Evolutionary conservation across 2,888 invertebrate genomes (phyloP), one percentile per base, ranked within the genome.

Genomic region (Tenthredo amoena): DNA sequence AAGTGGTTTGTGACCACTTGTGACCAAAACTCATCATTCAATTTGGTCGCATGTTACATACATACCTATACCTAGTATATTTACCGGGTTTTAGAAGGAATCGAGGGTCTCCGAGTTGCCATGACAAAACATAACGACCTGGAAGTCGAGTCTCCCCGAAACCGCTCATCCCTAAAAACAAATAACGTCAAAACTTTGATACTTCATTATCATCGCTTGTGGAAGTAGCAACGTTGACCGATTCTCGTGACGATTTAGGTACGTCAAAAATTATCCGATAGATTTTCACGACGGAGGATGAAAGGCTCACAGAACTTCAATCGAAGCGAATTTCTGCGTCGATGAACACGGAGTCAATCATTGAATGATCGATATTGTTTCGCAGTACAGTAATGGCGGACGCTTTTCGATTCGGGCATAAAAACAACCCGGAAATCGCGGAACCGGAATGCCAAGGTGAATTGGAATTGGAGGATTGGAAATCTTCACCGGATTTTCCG

Each of bases 381-480:
- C 58, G 40, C 50, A 21, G n/a, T 47, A 7, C 68, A 34, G 68
- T 31, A 47, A 83, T 83, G 83, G 83, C 83, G 68, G 83, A 83
- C 31, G 83, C 31, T 47, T 83, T 68, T 83, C 65, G 31, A 47
- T 83, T 68, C 31, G 62, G 71, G 68, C 68, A 47, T 83, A 26
- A 68, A 21, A 68, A 47, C 68, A 81, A 21, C 81, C 81, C 21
- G 37, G 37, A 62, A 37, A 40, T 62, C 37, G 18, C 40, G 6
- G 43, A 9, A 9, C 9, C 40, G 43, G 72, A 74, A 40, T 43
- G 4, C 55, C n/a, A 18, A 34, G 34, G 34, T 31, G 55, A 55
- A 55, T 31, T 31, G 55, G 50, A 74, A 74, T 55, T 55, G 31
- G 26, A 12, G 37, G 81, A 62, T 21, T 15, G 26, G 58, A n/a